Conservation (phyloP, 2,113 vertebrate species). For the Percopsis transmontana region DNA sequence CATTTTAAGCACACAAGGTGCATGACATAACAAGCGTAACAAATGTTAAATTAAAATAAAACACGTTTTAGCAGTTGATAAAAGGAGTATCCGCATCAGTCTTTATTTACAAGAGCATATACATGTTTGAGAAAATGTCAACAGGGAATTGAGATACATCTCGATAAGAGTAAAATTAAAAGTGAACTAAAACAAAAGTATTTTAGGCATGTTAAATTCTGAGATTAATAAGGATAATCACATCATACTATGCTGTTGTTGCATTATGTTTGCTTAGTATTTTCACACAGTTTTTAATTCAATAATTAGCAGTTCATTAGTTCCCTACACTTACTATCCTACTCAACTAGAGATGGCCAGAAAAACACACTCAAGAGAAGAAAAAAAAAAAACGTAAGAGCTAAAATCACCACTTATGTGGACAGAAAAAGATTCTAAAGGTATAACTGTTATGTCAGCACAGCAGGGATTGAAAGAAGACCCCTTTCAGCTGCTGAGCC, state of each 20-base stretch:
- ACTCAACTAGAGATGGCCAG: neutral
- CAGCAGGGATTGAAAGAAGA: neutral
- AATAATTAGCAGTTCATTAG: neutral
- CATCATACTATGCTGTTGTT: neutral
- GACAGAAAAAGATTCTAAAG: neutral
- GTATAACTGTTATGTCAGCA: too few species aligned
- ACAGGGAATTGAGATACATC: neutral
- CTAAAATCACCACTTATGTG: too few species aligned
- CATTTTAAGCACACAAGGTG: neutral
- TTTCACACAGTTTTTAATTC: neutral
- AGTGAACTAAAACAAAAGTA: neutral
- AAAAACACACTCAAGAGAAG: neutral
- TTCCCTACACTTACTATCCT: neutral
- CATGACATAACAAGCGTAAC: neutral
- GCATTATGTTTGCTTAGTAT: slow-evolving; percentile 18
- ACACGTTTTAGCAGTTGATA: neutral
- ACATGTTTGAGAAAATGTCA: neutral
- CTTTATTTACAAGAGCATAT: slow-evolving; percentile 62
- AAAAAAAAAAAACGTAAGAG: too few species aligned
- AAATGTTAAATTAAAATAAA: too few species aligned
- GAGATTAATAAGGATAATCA: neutral
- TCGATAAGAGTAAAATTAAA: neutral
- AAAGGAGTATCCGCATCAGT: slow-evolving; percentile 27
- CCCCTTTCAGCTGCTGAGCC: slow-evolving; percentile 12
- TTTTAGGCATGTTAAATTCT: slow-evolving; percentile 9